These are phyloP conservation scores for Harpegnathos saltator DNA, from an alignment of 1,140 invertebrate genomes.

Conservation along the genomic window DNA sequence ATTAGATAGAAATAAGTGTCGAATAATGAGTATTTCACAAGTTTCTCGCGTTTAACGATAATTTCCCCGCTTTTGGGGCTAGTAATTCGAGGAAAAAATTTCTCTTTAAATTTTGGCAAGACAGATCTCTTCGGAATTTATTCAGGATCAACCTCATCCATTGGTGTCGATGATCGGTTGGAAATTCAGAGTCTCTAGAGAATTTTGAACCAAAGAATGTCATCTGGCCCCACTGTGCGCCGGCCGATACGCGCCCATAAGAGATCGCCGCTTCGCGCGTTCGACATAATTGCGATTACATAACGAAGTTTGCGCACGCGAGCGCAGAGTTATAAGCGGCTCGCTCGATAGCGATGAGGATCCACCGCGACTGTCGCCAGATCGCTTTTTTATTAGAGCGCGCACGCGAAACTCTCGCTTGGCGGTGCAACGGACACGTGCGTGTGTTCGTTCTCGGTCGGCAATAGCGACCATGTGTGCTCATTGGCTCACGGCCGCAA, in stretches of 20 bases:
- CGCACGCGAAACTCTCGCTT: constrained; percentile 30
- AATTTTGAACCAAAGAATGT: too few relatives aligned
- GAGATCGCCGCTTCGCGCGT: constrained; percentile 44
- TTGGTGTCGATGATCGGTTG: too few relatives aligned
- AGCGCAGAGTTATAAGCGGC: constrained; percentile 16
- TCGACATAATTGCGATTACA: constrained; percentile 59
- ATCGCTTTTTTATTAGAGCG: constrained; percentile 49
- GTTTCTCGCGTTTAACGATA: too few relatives aligned
- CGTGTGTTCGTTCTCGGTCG: background rate
- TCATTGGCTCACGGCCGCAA: constrained; percentile 42
- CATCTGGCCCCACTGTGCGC: too few relatives aligned
- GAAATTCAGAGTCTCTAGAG: too few relatives aligned
- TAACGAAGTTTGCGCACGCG: constrained; percentile 54
- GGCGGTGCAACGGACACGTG: constrained; percentile 10
- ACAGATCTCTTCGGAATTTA: too few relatives aligned
- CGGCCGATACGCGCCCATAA: constrained; percentile 24
- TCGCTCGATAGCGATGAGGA: constrained; percentile 47
- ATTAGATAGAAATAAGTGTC: too few relatives aligned
- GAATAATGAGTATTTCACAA: too few relatives aligned
- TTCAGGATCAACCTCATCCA: too few relatives aligned
- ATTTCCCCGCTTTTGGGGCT: too few relatives aligned
- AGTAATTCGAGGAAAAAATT: too few relatives aligned
- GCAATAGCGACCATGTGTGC: constrained; percentile 38
- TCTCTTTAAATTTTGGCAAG: too few relatives aligned
- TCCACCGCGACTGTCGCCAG: constrained; percentile 31